phyloP scores from a whole-genome alignment of 1,140 invertebrate genomes.

The Xylocopa sonorina region DNA sequence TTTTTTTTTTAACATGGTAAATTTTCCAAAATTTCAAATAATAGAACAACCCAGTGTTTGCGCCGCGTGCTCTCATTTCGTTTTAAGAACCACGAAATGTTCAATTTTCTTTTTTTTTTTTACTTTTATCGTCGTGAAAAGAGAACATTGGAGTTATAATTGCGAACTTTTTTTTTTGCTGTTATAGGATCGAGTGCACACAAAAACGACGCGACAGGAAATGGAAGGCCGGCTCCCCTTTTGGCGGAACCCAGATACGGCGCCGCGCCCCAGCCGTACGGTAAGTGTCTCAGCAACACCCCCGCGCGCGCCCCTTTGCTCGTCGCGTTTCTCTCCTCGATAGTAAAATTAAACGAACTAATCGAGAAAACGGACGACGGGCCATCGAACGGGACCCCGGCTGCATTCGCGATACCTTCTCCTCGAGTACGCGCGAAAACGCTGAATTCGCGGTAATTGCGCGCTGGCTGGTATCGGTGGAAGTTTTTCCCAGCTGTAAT shows the following conservation, averaged over 20 bases:
- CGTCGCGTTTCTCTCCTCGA: slow-evolving; percentile 26
- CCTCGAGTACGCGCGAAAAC: neutral
- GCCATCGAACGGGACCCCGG: neutral
- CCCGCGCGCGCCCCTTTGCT: neutral
- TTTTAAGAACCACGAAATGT: no score
- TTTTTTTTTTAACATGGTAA: no score
- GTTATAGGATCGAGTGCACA: slow-evolving; percentile 81
- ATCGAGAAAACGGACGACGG: slow-evolving; percentile 43
- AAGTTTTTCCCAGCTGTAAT: slow-evolving; percentile 7
- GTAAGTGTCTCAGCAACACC: slow-evolving; percentile 82
- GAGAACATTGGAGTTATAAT: slow-evolving; percentile 43
- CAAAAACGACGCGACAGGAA: slow-evolving; percentile 81
- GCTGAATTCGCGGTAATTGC: slow-evolving; percentile 16
- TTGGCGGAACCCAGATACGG: slow-evolving; percentile 93
- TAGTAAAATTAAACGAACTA: slow-evolving; percentile 55
- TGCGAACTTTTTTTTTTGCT: slow-evolving; percentile 51
- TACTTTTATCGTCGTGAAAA: no score
- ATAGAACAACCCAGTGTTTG: no score
- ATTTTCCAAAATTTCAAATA: no score
- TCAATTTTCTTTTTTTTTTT: no score
- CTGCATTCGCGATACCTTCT: slow-evolving; percentile 8
- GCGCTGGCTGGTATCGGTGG: neutral
- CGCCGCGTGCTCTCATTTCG: no score
- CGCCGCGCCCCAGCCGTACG: slow-evolving; percentile 91
- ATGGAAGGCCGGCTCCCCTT: slow-evolving; percentile 88